Evolutionary conservation across 2,797 vertebrate genomes (phyloP).

Genomic region (Mustela erminea): DNA sequence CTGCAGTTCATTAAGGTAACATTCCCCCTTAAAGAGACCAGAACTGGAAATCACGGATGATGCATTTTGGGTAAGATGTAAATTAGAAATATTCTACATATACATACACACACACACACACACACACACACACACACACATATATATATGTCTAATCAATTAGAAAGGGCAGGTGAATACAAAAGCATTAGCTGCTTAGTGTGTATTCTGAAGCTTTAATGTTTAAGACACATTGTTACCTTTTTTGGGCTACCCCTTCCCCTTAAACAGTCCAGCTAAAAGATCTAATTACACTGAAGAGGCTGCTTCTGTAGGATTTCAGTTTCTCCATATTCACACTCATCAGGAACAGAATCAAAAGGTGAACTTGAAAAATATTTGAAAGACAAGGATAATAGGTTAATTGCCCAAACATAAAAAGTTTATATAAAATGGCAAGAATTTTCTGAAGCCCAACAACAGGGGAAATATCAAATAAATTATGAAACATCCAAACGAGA

Average conservation of each 20-base stretch:
- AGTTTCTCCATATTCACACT: conserved; percentile 40
- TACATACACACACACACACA: background rate
- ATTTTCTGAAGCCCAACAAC: conserved; percentile 68
- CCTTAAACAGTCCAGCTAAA: conserved; percentile 22
- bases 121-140: background rate
- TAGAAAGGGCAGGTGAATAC: conserved; percentile 25
- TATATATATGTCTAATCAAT: conserved; percentile 18
- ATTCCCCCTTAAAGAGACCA: conserved; percentile 22
- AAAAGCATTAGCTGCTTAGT: conserved; percentile 19
- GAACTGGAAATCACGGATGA: conserved; percentile 28
- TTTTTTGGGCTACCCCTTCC: background rate
- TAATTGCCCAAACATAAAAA: conserved; percentile 17
- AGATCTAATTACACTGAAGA: conserved; percentile 31
- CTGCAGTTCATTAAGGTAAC: background rate
- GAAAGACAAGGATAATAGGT: conserved; percentile 2
- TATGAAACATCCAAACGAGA: conserved; percentile 66
- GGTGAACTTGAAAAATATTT: conserved; percentile 60
- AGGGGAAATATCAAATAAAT: conserved; percentile 68
- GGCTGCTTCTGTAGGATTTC: conserved; percentile 23
- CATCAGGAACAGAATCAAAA: conserved; percentile 51
- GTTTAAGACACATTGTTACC: background rate
- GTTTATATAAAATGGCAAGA: conserved; percentile 53
- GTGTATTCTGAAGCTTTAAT: conserved; percentile 36
- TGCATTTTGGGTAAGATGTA: conserved; percentile 9
- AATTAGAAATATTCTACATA: background rate